Evolutionary conservation across 2,888 invertebrate genomes (phyloP), one percentile per base, ranked within the genome.

Genomic region (Callyntrura guangdongensis): DNA sequence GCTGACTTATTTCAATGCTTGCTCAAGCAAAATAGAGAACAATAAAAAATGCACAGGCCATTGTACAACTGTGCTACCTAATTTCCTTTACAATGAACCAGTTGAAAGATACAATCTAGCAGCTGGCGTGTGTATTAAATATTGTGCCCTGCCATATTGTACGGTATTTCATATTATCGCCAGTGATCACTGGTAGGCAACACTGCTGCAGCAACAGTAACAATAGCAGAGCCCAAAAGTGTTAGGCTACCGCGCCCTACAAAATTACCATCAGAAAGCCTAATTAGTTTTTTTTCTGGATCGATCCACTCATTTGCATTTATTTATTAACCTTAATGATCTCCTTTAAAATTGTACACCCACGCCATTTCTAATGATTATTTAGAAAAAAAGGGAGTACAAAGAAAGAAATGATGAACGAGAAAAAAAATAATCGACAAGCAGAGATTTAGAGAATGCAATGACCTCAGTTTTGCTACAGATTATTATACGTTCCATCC

Each of bases 211-310:
- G 11, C 47, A 47, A n/a, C 53, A n/a, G 53, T 14, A 11, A 53
- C 53, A 53, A 53, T n/a, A 53, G 53, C 53, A 20, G 14, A 4
- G 27, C 5, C 25, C 27, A 27, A 67, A 22, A 67, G 67, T 67
- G 27, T 67, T n/a, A 14, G 20, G 8, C 49, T 79, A 56, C 79
- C 79, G 79, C 56, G 79, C 79, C 79, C 79, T 36, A 36, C 36
- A 79, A 67, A 3, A 67, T 67, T 67, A 67, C 67, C 67, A 67
- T 67, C 67, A 67, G 14, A 79, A 49, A 79, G 27, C 27, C 79
- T 79, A 79, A 79, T 79, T 79, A 79, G 56, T 56, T 79, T 79
- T 64, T 64, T 67, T 79, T 56, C 79, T 79, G 79, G 79, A 79
- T 56, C 67, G 67, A 67, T 67, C 56, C n/a, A 27, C 27, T 79